phyloP scores from a whole-genome alignment of 2,888 invertebrate species.

The Dioctria linearis region DNA sequence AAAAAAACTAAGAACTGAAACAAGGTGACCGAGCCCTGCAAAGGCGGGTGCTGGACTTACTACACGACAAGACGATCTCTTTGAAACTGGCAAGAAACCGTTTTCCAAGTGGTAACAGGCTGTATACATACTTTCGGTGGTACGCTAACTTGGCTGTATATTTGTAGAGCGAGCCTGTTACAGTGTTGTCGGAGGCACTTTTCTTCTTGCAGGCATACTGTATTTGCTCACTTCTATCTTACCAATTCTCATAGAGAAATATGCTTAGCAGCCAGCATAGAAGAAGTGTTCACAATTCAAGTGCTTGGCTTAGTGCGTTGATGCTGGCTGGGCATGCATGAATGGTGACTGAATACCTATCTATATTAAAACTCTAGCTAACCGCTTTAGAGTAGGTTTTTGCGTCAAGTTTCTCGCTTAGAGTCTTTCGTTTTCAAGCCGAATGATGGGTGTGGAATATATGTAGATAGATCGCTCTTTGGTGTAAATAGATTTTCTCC shows the following conservation, averaged over 20 bases:
- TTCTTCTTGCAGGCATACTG: constrained; percentile 19
- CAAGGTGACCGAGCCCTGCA: background rate
- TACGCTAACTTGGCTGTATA: background rate
- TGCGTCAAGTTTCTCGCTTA: constrained; percentile 28
- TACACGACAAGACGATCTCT: constrained; percentile 32
- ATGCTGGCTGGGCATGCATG: constrained; percentile 15
- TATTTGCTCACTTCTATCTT: constrained; percentile 16
- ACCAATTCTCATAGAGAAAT: constrained; percentile 15
- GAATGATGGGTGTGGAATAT: constrained; percentile 26
- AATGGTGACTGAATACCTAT: constrained; percentile 2
- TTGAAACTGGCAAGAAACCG: constrained; percentile 32
- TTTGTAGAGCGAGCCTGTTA: no score
- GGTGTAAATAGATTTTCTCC: background rate
- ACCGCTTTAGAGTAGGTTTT: background rate
- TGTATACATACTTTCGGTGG: constrained; percentile 4
- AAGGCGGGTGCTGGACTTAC: background rate
- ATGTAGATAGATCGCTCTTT: constrained; percentile 7
- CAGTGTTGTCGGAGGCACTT: background rate
- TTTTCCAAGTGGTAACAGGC: constrained; percentile 28
- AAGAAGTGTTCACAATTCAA: background rate
- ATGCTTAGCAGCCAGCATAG: background rate
- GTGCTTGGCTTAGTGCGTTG: constrained; percentile 11
- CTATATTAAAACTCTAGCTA: background rate
- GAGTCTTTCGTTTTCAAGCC: constrained; percentile 43
- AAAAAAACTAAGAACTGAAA: background rate